phyloP scores from a whole-genome alignment of 1,140 invertebrate genomes.

The Euglossa dilemma region DNA sequence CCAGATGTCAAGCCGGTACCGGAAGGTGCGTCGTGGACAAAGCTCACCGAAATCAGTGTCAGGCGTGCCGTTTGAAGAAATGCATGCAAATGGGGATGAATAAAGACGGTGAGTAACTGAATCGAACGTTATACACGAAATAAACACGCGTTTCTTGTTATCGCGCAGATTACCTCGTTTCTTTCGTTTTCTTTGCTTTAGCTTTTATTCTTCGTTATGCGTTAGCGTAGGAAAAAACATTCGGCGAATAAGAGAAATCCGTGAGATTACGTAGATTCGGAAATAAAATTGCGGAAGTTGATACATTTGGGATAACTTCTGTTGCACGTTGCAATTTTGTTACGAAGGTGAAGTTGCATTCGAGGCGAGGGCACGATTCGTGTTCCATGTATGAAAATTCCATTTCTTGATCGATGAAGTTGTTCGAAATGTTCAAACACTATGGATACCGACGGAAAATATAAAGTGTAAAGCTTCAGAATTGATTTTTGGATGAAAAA shows the following conservation, averaged over 20 bases:
- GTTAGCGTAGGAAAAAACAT: background rate
- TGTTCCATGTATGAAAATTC: background rate
- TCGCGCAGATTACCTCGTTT: background rate
- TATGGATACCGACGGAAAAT: too few species aligned
- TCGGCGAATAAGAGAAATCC: background rate
- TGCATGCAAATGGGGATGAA: constrained; percentile 99
- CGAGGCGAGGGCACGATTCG: too few species aligned
- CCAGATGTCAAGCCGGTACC: constrained; percentile 98
- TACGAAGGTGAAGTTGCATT: too few species aligned
- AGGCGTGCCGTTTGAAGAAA: constrained; percentile 98
- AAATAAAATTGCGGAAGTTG: background rate
- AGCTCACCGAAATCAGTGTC: constrained; percentile 98
- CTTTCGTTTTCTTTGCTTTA: background rate
- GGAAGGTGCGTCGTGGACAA: constrained; percentile 98
- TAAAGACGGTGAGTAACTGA: constrained; percentile 95
- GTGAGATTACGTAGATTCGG: background rate
- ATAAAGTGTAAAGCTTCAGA: background rate
- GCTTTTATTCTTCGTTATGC: background rate
- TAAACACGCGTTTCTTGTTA: background rate
- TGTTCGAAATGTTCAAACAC: constrained; percentile 31
- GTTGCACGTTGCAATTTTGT: too few species aligned
- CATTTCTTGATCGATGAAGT: background rate
- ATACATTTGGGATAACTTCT: constrained; percentile 23
- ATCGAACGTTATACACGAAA: background rate
- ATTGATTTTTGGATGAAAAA: background rate